Evolutionary conservation across 2,888 invertebrate species (phyloP).

Genomic region (Agriopis leucophaearia): DNA sequence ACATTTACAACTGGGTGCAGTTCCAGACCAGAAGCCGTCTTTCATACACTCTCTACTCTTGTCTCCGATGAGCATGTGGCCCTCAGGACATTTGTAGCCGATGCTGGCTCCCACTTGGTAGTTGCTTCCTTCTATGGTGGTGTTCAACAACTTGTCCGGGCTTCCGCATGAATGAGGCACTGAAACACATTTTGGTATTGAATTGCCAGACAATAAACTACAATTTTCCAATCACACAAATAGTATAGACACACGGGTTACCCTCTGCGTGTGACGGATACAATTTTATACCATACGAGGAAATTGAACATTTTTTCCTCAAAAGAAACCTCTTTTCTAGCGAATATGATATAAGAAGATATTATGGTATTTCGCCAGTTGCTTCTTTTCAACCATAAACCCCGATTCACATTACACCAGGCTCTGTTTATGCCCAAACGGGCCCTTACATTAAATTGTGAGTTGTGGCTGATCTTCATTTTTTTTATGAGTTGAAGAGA

Average conservation of each 20-base stretch:
- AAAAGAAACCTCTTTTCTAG: too few species aligned
- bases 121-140: slow-evolving; percentile 91
- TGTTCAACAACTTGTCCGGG: slow-evolving; percentile 94
- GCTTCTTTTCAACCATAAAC: too few species aligned
- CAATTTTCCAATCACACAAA: background rate
- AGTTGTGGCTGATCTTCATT: too few species aligned
- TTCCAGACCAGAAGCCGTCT: slow-evolving; percentile 94
- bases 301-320: too few species aligned
- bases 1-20: slow-evolving; percentile 95
- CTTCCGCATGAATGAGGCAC: slow-evolving; percentile 95
- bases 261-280: background rate
- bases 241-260: background rate
- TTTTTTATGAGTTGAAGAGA: too few species aligned
- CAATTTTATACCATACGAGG: background rate
- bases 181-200: slow-evolving; percentile 64
- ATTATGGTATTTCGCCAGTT: too few species aligned
- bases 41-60: slow-evolving; percentile 89
- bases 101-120: slow-evolving; percentile 90
- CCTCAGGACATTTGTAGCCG: slow-evolving; percentile 92
- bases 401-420: too few species aligned
- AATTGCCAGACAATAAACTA: background rate
- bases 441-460: too few species aligned
- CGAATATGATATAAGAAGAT: too few species aligned
- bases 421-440: too few species aligned
- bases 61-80: slow-evolving; percentile 92